A percentile compares a stretch with the other conserved stretches of the same genome.
Conservation (phyloP, 2,888 invertebrate genomes). For the Herminia tarsipennalis region DNA sequence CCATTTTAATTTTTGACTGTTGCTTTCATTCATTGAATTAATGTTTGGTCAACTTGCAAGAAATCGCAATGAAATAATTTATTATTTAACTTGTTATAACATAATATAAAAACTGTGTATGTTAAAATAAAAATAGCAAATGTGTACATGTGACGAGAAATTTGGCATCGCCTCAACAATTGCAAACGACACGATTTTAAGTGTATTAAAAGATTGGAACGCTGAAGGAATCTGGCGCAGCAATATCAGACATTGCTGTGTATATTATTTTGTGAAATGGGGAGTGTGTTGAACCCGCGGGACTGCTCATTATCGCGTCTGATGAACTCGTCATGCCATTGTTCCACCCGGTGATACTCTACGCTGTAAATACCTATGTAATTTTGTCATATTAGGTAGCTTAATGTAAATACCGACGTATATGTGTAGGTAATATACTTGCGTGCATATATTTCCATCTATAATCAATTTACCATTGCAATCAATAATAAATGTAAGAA, state of each 20-base stretch:
- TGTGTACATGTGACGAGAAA: slow-evolving; percentile 17
- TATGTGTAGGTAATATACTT: neutral
- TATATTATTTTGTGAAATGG: slow-evolving; percentile 75
- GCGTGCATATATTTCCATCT: neutral
- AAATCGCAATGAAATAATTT: too few species aligned
- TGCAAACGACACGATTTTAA: slow-evolving; percentile 54
- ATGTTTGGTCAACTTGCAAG: slow-evolving; percentile 1
- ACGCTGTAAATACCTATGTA: slow-evolving; percentile 45
- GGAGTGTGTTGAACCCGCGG: slow-evolving; percentile 81
- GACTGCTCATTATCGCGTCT: slow-evolving; percentile 81
- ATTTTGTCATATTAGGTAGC: slow-evolving; percentile 28
- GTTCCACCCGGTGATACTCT: slow-evolving; percentile 66
- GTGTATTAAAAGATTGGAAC: slow-evolving; percentile 51
- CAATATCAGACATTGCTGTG: slow-evolving; percentile 63
- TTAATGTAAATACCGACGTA: too few species aligned
- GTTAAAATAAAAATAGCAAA: slow-evolving; percentile 8
- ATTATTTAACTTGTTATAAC: too few species aligned
- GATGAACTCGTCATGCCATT: slow-evolving; percentile 79
- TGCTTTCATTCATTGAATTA: slow-evolving; percentile 24
- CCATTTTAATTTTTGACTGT: slow-evolving; percentile 15
- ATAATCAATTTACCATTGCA: neutral
- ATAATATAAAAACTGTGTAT: neutral
- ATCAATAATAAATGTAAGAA: too few species aligned
- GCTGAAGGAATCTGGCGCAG: slow-evolving; percentile 57
- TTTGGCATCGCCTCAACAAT: slow-evolving; percentile 60